Conservation (phyloP, 2,113 vertebrate genomes). For the Centropus bengalensis region DNA sequence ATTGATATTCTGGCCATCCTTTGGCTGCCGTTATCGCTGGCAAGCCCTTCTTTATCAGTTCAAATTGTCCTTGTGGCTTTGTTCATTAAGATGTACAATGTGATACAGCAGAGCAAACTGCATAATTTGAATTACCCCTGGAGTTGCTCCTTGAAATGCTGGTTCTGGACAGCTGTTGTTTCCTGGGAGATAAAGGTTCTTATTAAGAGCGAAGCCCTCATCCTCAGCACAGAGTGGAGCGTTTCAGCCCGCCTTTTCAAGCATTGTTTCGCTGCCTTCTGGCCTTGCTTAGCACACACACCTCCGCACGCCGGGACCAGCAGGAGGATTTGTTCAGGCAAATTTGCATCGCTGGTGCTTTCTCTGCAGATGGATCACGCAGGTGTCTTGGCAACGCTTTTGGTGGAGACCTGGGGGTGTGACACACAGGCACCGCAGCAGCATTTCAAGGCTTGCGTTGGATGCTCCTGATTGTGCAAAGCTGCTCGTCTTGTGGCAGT, state of each 20-base stretch:
- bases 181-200: conserved; percentile 11
- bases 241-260: neutral
- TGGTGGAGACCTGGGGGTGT: neutral
- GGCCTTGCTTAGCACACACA: neutral
- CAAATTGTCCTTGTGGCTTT: conserved; percentile 57
- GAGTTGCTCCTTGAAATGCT: conserved; percentile 4
- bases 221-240: rapidly evolving
- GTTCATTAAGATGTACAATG: conserved; percentile 56
- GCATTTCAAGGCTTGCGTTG: rapidly evolving
- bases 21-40: neutral
- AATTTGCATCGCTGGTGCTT: rapidly evolving
- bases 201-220: neutral
- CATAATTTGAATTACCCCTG: conserved; percentile 35
- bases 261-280: neutral
- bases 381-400: neutral
- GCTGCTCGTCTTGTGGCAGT: neutral
- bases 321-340: rapidly evolving
- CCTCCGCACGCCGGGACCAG: neutral
- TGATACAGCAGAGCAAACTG: neutral
- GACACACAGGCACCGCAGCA: rapidly evolving
- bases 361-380: neutral
- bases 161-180: conserved; percentile 4
- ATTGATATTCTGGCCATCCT: neutral
- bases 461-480: neutral
- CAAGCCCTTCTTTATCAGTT: neutral